These are phyloP conservation scores for Amphipoea oculea DNA, from an alignment of 2,888 invertebrate species.

Conservation along the genomic window DNA sequence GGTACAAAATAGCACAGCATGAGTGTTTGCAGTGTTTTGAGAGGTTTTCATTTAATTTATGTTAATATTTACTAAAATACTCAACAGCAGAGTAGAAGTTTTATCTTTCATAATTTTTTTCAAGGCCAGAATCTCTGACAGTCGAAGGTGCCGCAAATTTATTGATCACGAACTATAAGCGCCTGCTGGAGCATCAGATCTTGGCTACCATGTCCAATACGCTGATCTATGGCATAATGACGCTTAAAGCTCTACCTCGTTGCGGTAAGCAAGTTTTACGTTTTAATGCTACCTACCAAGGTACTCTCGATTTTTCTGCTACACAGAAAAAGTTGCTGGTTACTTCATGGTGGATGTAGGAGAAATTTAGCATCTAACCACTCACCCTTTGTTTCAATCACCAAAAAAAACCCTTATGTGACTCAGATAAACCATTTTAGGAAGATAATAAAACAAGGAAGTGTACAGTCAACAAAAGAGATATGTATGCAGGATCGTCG, in stretches of 20 bases:
- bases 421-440: not conserved
- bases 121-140: constrained; percentile 79
- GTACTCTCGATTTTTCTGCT: not conserved
- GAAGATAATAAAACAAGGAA: not conserved
- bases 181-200: constrained; percentile 79
- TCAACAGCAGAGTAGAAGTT: not conserved
- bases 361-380: not conserved
- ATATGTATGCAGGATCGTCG: too few relatives aligned
- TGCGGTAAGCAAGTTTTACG: constrained; percentile 74
- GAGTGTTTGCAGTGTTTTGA: not conserved
- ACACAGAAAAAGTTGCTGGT: not conserved
- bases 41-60: not conserved
- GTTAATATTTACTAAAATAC: not conserved
- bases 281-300: not conserved
- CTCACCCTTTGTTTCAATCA: not conserved
- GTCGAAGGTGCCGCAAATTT: constrained; percentile 80
- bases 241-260: constrained; percentile 72
- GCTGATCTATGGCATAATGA: constrained; percentile 69
- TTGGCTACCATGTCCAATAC: constrained; percentile 77
- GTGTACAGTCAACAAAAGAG: too few relatives aligned
- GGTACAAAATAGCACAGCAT: not conserved
- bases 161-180: constrained; percentile 79
- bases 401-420: not conserved
- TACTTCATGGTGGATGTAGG: not conserved
- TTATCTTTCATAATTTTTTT: constrained; percentile 40